Percentiles rank a stretch among this genome's conserved stretches.
Conservation (phyloP, 2,113 vertebrate genomes). For the Pipra filicauda region DNA sequence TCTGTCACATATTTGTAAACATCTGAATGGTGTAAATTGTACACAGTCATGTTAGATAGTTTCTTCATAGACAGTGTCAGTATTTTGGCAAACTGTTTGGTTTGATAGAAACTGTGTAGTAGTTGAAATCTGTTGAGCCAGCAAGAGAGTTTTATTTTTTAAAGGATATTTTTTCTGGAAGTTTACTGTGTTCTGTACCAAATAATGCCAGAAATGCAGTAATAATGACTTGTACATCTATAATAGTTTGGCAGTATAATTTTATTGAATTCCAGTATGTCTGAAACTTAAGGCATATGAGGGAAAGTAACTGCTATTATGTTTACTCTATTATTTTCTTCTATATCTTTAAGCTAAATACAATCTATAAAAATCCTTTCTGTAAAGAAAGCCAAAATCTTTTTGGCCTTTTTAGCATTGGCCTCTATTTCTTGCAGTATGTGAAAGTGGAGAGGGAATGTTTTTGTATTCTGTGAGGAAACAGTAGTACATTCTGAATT, state of each 20-base stretch:
- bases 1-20: background rate
- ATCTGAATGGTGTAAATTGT: background rate
- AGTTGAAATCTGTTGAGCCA: background rate
- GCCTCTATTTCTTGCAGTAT: background rate
- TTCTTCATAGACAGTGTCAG: background rate
- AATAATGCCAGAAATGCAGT: constrained; percentile 14
- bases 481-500: constrained; percentile 13
- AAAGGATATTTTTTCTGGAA: background rate
- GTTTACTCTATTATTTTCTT: constrained; percentile 43
- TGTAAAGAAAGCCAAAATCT: constrained; percentile 16
- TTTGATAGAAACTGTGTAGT: background rate
- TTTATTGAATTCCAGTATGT: constrained; percentile 46
- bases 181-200: background rate
- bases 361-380: constrained; percentile 6
- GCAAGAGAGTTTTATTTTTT: background rate
- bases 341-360: constrained; percentile 13
- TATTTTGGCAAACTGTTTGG: background rate
- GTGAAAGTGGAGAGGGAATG: background rate
- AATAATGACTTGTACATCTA: background rate
- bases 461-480: constrained; percentile 14
- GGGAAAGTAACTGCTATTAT: background rate
- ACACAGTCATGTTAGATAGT: background rate
- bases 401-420: background rate
- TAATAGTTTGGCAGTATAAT: constrained; percentile 10
- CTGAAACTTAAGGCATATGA: constrained; percentile 8